phyloP scores from a whole-genome alignment of 1,140 invertebrate genomes.

The Paraescarpia echinospica region DNA sequence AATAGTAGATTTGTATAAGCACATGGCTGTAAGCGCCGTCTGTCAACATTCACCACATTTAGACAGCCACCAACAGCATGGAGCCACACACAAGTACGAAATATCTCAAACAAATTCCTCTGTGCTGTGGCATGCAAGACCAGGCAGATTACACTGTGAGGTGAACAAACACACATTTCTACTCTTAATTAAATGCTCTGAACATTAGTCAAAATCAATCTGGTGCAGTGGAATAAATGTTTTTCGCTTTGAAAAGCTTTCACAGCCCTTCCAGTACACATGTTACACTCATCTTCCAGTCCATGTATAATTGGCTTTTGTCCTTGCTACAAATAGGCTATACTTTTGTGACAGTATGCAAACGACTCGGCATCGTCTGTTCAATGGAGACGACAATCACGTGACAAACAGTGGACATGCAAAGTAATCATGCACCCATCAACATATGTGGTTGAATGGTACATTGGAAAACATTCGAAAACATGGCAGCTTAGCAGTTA shows the following conservation, averaged over 20 bases:
- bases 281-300: neutral
- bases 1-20: neutral
- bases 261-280: neutral
- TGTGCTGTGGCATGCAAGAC: neutral
- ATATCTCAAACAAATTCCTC: neutral
- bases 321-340: neutral
- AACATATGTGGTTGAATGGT: neutral
- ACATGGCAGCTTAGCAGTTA: neutral
- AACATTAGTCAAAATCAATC: neutral
- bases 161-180: neutral
- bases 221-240: neutral
- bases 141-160: neutral
- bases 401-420: neutral
- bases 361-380: no score
- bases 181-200: neutral
- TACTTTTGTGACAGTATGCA: neutral
- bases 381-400: no score
- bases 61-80: neutral
- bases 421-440: neutral
- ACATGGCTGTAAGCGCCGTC: neutral
- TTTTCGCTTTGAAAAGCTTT: neutral
- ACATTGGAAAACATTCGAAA: no score
- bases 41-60: neutral
- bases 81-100: neutral
- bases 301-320: neutral